Evolutionary conservation across 2,888 invertebrate genomes (phyloP).

Genomic region (Masnerella sp.): DNA sequence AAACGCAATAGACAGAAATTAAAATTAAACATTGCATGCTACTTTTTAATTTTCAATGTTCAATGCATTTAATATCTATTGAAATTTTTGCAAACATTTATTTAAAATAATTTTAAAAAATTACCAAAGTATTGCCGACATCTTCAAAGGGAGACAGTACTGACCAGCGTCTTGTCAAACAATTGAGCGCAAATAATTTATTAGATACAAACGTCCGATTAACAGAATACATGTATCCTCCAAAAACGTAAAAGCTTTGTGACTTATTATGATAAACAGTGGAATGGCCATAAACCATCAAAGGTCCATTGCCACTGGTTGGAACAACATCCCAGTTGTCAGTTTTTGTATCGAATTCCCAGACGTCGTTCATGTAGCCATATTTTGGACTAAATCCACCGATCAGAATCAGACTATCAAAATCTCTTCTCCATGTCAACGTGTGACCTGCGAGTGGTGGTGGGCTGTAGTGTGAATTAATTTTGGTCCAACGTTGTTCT

Average conservation of each 20-base stretch:
- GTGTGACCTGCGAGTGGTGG: constrained; percentile 94
- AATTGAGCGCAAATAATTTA: constrained; percentile 87
- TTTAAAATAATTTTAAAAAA: constrained; percentile 65
- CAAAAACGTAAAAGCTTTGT: constrained; percentile 92
- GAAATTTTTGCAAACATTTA: too few relatives aligned
- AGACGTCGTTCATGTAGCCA: constrained; percentile 86
- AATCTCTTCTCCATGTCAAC: constrained; percentile 87
- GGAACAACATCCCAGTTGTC: constrained; percentile 32
- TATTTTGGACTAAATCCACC: constrained; percentile 90
- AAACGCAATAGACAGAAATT: constrained; percentile 35
- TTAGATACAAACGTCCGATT: constrained; percentile 86
- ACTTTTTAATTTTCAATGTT: too few relatives aligned
- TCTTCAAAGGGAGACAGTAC: constrained; percentile 85
- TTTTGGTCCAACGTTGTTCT: constrained; percentile 89
- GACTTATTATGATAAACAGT: constrained; percentile 90
- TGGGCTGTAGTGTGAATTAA: constrained; percentile 80
- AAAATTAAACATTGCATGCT: too few relatives aligned
- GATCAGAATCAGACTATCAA: constrained; percentile 87
- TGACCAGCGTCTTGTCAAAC: constrained; percentile 88
- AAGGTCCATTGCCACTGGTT: constrained; percentile 84
- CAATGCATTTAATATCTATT: too few relatives aligned
- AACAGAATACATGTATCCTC: constrained; percentile 88
- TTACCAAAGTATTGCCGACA: constrained; percentile 76
- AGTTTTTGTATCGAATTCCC: constrained; percentile 83
- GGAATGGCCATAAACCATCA: constrained; percentile 92